Conservation (phyloP, 2,113 vertebrate genomes). For the Eublepharis macularius region DNA sequence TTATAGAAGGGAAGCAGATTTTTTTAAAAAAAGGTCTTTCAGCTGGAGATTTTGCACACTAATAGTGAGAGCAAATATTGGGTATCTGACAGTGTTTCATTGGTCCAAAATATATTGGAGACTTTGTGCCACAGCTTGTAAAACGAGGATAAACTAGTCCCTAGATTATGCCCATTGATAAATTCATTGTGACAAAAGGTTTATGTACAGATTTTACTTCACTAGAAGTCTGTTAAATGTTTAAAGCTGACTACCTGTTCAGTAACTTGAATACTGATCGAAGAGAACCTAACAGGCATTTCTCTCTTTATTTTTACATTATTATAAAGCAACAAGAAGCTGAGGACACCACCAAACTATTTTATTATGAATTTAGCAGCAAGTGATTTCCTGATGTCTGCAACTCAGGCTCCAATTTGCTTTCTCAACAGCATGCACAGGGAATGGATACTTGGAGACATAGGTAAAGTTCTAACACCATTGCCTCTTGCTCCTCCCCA, state of each 20-base stretch:
- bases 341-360: slow-evolving; percentile 75
- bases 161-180: neutral
- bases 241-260: accelerated
- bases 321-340: slow-evolving; percentile 73
- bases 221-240: neutral
- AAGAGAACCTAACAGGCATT: neutral
- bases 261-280: neutral
- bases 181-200: neutral
- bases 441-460: slow-evolving; percentile 73
- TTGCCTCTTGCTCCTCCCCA: neutral
- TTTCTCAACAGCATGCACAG: slow-evolving; percentile 73
- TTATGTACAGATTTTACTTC: neutral
- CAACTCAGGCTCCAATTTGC: slow-evolving; percentile 72
- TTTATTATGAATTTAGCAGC: slow-evolving; percentile 76
- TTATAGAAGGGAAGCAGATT: neutral
- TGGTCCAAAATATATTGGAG: neutral
- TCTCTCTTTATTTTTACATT: neutral
- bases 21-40: neutral
- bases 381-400: slow-evolving; percentile 74
- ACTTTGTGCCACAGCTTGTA: neutral
- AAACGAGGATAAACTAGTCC: neutral
- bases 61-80: neutral
- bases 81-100: neutral
- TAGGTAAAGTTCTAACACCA: slow-evolving; percentile 55
- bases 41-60: neutral